Conservation (phyloP, 2,888 invertebrate genomes). For the Coleophora flavipennella region DNA sequence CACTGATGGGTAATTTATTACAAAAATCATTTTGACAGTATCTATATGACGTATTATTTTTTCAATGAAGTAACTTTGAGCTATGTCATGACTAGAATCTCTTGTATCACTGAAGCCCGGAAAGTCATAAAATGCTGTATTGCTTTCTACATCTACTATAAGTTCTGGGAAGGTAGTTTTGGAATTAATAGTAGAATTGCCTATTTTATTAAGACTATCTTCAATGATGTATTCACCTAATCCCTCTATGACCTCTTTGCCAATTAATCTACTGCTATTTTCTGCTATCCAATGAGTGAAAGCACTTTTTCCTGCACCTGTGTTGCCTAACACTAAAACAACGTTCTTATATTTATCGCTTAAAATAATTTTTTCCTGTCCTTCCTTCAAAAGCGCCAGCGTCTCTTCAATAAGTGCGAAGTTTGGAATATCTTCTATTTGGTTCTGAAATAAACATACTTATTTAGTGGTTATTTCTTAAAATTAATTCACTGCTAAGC, state of each 20-base stretch:
- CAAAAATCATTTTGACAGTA: not conserved
- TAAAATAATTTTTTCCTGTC: not conserved
- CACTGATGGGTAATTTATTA: not conserved
- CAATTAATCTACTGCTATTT: not conserved
- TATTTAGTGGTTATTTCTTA: too few relatives aligned
- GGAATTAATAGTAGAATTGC: not conserved
- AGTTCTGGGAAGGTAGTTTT: conserved; percentile 1
- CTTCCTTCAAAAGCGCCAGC: not conserved
- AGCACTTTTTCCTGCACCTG: conserved; percentile 1
- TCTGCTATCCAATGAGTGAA: not conserved
- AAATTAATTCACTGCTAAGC: too few relatives aligned
- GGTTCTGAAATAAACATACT: too few relatives aligned
- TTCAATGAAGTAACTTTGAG: not conserved
- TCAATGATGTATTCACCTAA: not conserved
- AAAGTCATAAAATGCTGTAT: not conserved
- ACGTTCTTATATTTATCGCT: not conserved
- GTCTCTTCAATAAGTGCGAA: too few relatives aligned
- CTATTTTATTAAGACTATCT: not conserved
- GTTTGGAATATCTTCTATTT: too few relatives aligned
- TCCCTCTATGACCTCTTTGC: not conserved
- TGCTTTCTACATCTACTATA: not conserved
- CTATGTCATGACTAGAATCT: not conserved
- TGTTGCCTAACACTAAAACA: not conserved
- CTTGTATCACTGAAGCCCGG: conserved; percentile 3
- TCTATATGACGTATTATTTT: not conserved